These are phyloP conservation scores for Linyphia triangularis DNA, from an alignment of 2,888 invertebrate genomes.

Conservation along the genomic window DNA sequence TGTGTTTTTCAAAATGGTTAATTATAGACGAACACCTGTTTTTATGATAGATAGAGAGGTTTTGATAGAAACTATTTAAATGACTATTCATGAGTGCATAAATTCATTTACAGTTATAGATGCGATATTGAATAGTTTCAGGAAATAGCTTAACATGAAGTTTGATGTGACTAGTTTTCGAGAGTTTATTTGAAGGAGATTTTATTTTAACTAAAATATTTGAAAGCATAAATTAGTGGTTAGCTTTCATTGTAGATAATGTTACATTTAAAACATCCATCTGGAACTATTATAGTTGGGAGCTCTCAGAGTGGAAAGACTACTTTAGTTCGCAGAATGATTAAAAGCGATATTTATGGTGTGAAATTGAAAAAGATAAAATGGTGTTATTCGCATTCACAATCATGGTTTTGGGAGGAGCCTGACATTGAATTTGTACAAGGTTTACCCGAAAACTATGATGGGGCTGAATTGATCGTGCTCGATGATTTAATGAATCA, in stretches of 20 bases:
- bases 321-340: conserved; percentile 22
- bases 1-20: no score
- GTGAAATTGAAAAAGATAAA: not conserved
- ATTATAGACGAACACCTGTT: no score
- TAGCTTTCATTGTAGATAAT: conserved; percentile 24
- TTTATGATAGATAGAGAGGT: no score
- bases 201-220: no score
- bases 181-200: no score
- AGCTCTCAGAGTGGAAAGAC: conserved; percentile 16
- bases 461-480: not conserved
- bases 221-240: no score
- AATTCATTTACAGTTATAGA: no score
- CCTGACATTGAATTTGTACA: conserved; percentile 10
- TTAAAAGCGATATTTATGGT: conserved; percentile 4
- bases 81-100: no score
- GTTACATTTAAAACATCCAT: conserved; percentile 30
- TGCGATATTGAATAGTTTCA: no score
- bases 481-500: conserved; percentile 41
- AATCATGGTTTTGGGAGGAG: conserved; percentile 48
- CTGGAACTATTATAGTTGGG: not conserved
- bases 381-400: conserved; percentile 31
- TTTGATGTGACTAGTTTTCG: no score
- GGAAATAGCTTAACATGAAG: no score
- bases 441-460: conserved; percentile 23
- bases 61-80: no score